phyloP scores from a whole-genome alignment of 2,113 vertebrate genomes.

The Cranoglanis bouderius region DNA sequence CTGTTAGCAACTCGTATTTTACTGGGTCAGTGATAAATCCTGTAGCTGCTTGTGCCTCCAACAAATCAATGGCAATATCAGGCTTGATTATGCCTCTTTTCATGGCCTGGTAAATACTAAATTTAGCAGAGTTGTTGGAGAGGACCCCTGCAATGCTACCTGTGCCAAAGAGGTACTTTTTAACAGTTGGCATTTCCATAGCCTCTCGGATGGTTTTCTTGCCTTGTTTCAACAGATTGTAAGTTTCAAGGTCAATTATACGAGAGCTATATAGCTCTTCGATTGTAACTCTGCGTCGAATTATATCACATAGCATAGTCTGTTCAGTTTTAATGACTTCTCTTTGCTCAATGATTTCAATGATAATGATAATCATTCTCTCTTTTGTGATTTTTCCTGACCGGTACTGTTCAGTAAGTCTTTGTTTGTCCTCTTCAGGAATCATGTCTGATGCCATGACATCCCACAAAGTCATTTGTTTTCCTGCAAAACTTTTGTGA shows the following conservation, averaged over 20 bases:
- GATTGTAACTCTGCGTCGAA: conserved; percentile 83
- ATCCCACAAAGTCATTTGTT: conserved; percentile 88
- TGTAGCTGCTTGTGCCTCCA: conserved; percentile 95
- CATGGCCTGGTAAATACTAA: conserved; percentile 89
- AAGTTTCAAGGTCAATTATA: conserved; percentile 82
- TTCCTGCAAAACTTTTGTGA: conserved; percentile 74
- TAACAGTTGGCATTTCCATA: conserved; percentile 80
- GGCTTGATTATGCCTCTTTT: conserved; percentile 84
- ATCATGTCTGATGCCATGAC: conserved; percentile 91
- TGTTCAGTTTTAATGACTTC: conserved; percentile 83
- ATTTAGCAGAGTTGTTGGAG: conserved; percentile 78
- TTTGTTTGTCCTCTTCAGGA: conserved; percentile 81
- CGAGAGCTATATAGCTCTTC: conserved; percentile 77
- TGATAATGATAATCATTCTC: conserved; percentile 92
- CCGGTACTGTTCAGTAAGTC: conserved; percentile 87
- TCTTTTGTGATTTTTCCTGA: conserved; percentile 88
- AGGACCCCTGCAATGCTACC: conserved; percentile 88
- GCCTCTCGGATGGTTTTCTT: conserved; percentile 83
- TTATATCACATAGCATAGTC: conserved; percentile 79
- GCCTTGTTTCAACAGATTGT: conserved; percentile 84
- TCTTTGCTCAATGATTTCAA: conserved; percentile 93
- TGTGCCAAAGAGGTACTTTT: conserved; percentile 86
- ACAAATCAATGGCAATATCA: conserved; percentile 82
- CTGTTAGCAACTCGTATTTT: conserved; percentile 85
- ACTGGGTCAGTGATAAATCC: conserved; percentile 90